Base-by-base conservation (phyloP, 1,140 invertebrate species). In the Drosophila pachea region DNA sequence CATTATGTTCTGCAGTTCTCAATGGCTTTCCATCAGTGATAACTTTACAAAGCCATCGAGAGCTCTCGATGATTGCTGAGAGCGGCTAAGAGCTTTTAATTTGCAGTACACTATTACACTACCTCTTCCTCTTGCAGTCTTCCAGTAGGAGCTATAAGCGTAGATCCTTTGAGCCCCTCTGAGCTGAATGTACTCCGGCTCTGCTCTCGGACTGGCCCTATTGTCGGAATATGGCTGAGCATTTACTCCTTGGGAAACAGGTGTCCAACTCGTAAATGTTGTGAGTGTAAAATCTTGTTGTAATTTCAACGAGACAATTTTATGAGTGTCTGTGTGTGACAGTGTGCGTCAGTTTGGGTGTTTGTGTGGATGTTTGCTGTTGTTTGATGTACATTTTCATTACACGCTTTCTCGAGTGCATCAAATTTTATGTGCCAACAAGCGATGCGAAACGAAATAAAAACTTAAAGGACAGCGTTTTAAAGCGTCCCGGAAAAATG, bases 341-440 rank as follows among this genome's bases (percentile, higher is more conserved):
- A 22, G 22, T 22, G 22, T 22, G 3, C 22, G 22, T 22, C 1
- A 22, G 22, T 22, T 1, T 22, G 22, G 1, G 22, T 1, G 22
- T 22, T 1, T 22, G 22, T 3, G 3, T 22, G 22, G 58, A 61
- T 67, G 64, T 50, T 29, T 14, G 11, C 29, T 36, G 55, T 36
- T 67, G 56, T 71, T 71, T 67, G 54, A 70, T 78, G 62, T 65
- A 40, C 64, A 72, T 68, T 49, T 74, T 62, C 63, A 63, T 74
- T 63, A 67, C 38, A 54, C 38, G 60, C 55, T 47, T 14, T 62
- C 14, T 62, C 14, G 29, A 75, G 64, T 67, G 50, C 68, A 70
- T 59, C 49, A 66, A 66, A 59, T 70, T 70, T 70, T 38, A 66
- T 70, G 62, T 29, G 45, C 16, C 43, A 5, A 36, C 29, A 58